These are phyloP conservation scores for Pocota personata DNA, from an alignment of 2,888 invertebrate genomes.

Conservation along the genomic window DNA sequence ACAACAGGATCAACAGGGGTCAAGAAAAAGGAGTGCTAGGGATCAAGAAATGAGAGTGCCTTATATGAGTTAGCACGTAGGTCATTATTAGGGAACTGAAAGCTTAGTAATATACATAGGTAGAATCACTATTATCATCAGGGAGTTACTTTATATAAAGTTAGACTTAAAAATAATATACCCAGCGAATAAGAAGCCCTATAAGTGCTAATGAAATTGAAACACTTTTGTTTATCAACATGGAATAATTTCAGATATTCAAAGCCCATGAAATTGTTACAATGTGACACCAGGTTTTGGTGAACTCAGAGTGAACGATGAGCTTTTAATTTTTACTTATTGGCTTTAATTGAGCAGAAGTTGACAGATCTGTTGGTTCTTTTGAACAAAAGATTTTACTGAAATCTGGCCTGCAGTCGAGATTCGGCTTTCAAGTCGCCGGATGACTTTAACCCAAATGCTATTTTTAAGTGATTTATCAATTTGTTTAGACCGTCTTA, in stretches of 20 bases:
- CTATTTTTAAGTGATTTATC: constrained; percentile 1
- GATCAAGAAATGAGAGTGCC: too few species aligned
- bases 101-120: too few species aligned
- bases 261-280: constrained; percentile 5
- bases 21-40: too few species aligned
- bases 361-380: too few species aligned
- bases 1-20: too few species aligned
- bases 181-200: too few species aligned
- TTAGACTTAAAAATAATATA: too few species aligned
- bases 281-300: neutral
- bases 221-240: neutral
- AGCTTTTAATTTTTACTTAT: constrained; percentile 11
- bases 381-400: constrained; percentile 9
- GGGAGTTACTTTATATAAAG: too few species aligned
- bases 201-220: neutral
- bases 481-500: neutral
- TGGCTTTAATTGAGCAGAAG: too few species aligned
- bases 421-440: constrained; percentile 19
- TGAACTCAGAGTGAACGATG: constrained; percentile 10
- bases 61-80: too few species aligned
- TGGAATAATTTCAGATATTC: constrained; percentile 21
- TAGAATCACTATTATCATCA: too few species aligned
- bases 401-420: neutral
- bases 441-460: constrained; percentile 12
- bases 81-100: too few species aligned